phyloP scores from a whole-genome alignment of 2,888 invertebrate genomes.

The Aleiodes leptofemur region DNA sequence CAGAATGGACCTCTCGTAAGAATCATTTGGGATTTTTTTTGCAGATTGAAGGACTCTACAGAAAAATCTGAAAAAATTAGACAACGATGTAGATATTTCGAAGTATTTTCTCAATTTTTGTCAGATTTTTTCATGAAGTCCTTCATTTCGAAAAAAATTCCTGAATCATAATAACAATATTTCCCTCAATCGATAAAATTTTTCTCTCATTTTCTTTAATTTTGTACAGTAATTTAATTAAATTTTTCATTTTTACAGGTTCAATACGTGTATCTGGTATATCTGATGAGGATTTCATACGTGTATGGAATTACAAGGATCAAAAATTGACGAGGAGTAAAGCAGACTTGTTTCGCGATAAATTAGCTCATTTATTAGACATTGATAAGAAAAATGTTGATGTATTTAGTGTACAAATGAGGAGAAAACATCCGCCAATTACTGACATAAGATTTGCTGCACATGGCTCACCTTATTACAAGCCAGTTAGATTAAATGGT shows the following conservation, averaged over 20 bases:
- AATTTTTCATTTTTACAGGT: slow-evolving; percentile 67
- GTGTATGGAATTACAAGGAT: slow-evolving; percentile 93
- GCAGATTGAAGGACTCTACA: too few species aligned
- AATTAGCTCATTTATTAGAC: slow-evolving; percentile 89
- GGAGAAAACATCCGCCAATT: slow-evolving; percentile 90
- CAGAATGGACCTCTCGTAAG: too few species aligned
- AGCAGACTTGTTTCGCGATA: slow-evolving; percentile 91
- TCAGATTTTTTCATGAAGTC: too few species aligned
- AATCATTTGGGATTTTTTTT: too few species aligned
- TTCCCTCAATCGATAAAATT: too few species aligned
- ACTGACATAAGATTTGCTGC: slow-evolving; percentile 96
- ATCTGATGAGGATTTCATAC: slow-evolving; percentile 96
- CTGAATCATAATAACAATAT: too few species aligned
- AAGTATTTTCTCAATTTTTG: too few species aligned
- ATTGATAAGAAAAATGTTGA: slow-evolving; percentile 94
- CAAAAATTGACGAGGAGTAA: slow-evolving; percentile 91
- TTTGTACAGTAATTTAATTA: too few species aligned
- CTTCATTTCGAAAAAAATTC: too few species aligned
- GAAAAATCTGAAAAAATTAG: too few species aligned
- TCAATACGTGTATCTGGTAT: slow-evolving; percentile 95
- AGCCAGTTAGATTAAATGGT: slow-evolving; percentile 95
- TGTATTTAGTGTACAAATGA: slow-evolving; percentile 95
- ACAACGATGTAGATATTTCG: too few species aligned
- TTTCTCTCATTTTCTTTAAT: too few species aligned
- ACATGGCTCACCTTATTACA: slow-evolving; percentile 96